A percentile compares a stretch with the other conserved stretches of the same genome.
Conservation (phyloP, 2,888 invertebrate genomes). For the Adineta ricciae region DNA sequence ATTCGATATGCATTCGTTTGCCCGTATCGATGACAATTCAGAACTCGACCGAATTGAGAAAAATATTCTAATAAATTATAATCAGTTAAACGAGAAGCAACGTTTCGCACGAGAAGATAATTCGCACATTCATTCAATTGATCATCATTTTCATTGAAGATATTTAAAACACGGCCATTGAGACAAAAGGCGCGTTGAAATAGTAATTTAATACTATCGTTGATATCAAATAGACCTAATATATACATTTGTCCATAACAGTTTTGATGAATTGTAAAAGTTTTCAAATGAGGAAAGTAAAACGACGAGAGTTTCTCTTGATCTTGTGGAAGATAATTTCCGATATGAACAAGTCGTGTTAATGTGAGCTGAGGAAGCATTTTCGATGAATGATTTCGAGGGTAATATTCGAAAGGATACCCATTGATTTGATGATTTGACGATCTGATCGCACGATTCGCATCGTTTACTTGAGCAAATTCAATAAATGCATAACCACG, state of each 20-base stretch:
- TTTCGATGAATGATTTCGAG: background rate
- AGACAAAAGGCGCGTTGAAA: background rate
- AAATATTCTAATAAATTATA: conserved; percentile 5
- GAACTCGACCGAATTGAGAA: background rate
- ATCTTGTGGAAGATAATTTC: background rate
- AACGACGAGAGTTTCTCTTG: background rate
- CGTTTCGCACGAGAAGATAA: background rate
- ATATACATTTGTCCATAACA: background rate
- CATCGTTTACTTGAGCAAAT: background rate
- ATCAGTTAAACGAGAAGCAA: background rate
- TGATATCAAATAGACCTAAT: background rate
- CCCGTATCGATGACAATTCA: background rate
- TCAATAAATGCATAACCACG: background rate
- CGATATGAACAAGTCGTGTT: background rate
- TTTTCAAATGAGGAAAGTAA: background rate
- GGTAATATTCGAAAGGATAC: background rate
- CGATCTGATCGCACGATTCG: background rate
- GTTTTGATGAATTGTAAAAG: background rate
- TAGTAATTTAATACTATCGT: background rate
- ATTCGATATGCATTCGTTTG: background rate
- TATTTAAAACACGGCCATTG: background rate
- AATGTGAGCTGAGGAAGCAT: background rate
- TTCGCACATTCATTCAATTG: background rate
- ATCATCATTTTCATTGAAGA: background rate
- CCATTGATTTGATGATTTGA: background rate